Evolutionary conservation across 2,797 vertebrate genomes (phyloP), one percentile per base, ranked within the genome.

Genomic region (Myripristis jacobus): DNA sequence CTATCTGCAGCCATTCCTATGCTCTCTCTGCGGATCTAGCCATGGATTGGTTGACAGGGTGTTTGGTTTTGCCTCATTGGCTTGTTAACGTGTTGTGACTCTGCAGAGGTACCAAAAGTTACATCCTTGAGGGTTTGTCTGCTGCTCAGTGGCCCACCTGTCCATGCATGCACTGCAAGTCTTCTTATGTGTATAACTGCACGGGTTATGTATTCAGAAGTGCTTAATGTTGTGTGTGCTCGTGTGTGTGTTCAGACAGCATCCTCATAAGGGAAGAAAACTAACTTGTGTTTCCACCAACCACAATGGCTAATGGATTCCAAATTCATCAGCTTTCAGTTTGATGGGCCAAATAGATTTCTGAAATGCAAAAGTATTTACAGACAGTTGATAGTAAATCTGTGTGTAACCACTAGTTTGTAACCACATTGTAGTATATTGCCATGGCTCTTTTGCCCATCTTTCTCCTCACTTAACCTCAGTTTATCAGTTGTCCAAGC

Each of bases 41-140:
- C 16, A 9, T 2, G 21, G 65, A 87, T 85, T 88, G 80, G 79
- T 52, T 19, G 44, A 29, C n/a, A 21, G 50, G 12, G 4, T 19
- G 34, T 74, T 62, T 34, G 19, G 56, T 16, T 53, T n/a, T 22
- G 29, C 34, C 56, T 80, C 61, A 58, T 44, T 72, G 65, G 71
- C 19, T 15, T 38, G 46, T 66, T 50, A 31, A 21, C 19, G 53
- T 29, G 31, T 10, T 59, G 38, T 10, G 1, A 0, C 6, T 4
- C 31, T 36, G 21, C 6, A 0, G 41, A 18, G 15, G 36, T 47
- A 44, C 52, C 57, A 36, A 2, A 21, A 18, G 44, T 43, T 12
- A 8, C 19, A 2, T 68, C 25, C 22, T n/a, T 4, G 6, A 36
- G 43, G n/a, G 18, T 46, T 61, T 71, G 52, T 44, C 25, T 18